Conservation (phyloP, 2,797 vertebrate genomes). For the Girardinus metallicus region DNA sequence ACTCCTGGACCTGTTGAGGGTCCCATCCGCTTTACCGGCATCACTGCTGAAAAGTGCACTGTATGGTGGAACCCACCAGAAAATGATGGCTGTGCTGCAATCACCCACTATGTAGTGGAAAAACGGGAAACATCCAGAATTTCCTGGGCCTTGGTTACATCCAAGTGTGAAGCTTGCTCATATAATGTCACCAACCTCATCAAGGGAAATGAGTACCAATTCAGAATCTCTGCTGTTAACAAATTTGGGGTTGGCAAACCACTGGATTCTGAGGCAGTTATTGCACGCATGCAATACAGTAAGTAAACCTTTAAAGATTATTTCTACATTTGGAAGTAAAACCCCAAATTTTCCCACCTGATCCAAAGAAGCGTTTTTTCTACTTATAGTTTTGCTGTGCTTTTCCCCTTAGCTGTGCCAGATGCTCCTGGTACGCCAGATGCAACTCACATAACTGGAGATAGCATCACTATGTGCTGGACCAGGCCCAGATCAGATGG, state of each 20-base stretch:
- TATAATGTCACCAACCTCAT: conserved; percentile 93
- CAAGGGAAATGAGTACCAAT: conserved; percentile 98
- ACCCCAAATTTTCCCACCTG: background rate
- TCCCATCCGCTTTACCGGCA: conserved; percentile 94
- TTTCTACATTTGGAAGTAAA: too few relatives aligned
- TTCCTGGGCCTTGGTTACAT: conserved; percentile 93
- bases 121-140: conserved; percentile 98
- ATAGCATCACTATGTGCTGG: conserved; percentile 95
- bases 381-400: conserved; percentile 1
- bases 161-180: conserved; percentile 94
- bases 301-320: conserved; percentile 66
- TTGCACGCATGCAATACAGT: conserved; percentile 98
- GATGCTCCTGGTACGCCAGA: conserved; percentile 96
- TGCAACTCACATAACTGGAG: conserved; percentile 90
- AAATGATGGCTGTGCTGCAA: conserved; percentile 92
- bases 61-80: conserved; percentile 98
- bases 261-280: conserved; percentile 91
- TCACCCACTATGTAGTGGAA: conserved; percentile 94
- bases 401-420: conserved; percentile 85
- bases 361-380: background rate
- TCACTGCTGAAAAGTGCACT: conserved; percentile 93
- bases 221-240: conserved; percentile 96
- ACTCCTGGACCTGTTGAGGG: conserved; percentile 93
- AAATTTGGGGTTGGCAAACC: conserved; percentile 95
- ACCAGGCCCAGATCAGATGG: conserved; percentile 92